Evolutionary conservation across 2,888 invertebrate genomes (phyloP).

Genomic region (Agrotis ipsilon): DNA sequence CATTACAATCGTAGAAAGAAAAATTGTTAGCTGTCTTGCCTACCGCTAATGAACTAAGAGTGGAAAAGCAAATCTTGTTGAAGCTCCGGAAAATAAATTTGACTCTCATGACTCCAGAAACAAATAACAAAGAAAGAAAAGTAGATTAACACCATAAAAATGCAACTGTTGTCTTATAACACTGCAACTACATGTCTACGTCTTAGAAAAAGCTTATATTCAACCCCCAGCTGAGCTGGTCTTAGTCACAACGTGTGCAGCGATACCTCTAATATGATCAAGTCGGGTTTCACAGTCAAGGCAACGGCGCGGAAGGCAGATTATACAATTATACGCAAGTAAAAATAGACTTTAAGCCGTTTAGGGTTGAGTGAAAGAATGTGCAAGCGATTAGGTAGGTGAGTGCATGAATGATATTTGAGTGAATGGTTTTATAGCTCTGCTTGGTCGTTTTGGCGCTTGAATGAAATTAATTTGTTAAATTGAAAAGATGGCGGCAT

Average conservation of each 20-base stretch:
- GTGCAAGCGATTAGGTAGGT: background rate
- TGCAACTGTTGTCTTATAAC: background rate
- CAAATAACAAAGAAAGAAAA: too few species aligned
- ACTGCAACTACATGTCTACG: background rate
- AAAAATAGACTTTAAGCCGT: conserved; percentile 45
- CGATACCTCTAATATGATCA: conserved; percentile 62
- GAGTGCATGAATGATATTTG: background rate
- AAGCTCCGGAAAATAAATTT: too few species aligned
- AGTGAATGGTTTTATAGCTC: background rate
- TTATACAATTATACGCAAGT: conserved; percentile 41
- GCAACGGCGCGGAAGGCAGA: conserved; percentile 47
- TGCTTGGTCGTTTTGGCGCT: background rate
- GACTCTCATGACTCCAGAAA: too few species aligned
- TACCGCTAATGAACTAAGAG: too few species aligned
- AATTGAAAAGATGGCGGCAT: too few species aligned
- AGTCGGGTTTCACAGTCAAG: conserved; percentile 72
- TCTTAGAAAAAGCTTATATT: background rate
- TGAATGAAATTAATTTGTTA: background rate
- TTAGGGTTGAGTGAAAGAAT: conserved; percentile 24
- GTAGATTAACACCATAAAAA: background rate
- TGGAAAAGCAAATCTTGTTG: too few species aligned
- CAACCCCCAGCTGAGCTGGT: conserved; percentile 12
- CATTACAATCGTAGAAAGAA: too few species aligned
- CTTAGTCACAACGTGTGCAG: conserved; percentile 35
- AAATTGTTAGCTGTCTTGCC: too few species aligned